phyloP scores from a whole-genome alignment of 2,797 vertebrate species.

The Psittacula derbiana region DNA sequence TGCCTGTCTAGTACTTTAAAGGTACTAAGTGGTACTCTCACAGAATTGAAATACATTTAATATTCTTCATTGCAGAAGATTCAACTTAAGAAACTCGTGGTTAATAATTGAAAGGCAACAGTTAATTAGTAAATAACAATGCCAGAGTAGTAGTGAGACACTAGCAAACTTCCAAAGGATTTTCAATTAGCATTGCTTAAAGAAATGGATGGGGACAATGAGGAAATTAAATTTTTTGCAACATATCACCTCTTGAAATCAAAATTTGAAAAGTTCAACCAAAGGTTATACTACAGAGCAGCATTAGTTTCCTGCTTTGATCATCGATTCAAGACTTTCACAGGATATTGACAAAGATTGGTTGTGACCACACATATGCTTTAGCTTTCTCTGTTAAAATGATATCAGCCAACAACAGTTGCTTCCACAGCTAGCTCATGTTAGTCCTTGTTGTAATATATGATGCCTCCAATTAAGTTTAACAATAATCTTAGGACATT shows the following conservation, averaged over 20 bases:
- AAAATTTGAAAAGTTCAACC: constrained; percentile 80
- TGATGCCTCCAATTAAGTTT: background rate
- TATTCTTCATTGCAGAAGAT: constrained; percentile 46
- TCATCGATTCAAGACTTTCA: constrained; percentile 82
- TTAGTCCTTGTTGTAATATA: background rate
- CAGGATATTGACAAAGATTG: constrained; percentile 81
- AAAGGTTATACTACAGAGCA: constrained; percentile 80
- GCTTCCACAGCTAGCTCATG: constrained; percentile 29
- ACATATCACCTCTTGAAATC: constrained; percentile 62
- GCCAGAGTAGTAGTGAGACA: constrained; percentile 9
- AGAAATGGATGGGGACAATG: background rate
- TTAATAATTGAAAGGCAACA: constrained; percentile 31
- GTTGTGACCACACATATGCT: constrained; percentile 82
- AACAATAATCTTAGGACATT: background rate
- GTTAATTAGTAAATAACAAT: constrained; percentile 44
- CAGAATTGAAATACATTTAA: constrained; percentile 48
- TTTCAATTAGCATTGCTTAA: constrained; percentile 48
- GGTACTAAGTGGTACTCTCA: constrained; percentile 22
- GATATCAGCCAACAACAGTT: constrained; percentile 27
- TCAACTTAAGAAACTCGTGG: constrained; percentile 43
- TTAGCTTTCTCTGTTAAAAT: constrained; percentile 67
- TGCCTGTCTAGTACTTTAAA: constrained; percentile 46
- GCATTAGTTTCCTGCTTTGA: constrained; percentile 83
- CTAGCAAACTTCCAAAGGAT: constrained; percentile 1
- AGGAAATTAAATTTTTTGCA: constrained; percentile 50